Conservation (phyloP, 2,113 vertebrate species). For the Nannospalax galili region DNA sequence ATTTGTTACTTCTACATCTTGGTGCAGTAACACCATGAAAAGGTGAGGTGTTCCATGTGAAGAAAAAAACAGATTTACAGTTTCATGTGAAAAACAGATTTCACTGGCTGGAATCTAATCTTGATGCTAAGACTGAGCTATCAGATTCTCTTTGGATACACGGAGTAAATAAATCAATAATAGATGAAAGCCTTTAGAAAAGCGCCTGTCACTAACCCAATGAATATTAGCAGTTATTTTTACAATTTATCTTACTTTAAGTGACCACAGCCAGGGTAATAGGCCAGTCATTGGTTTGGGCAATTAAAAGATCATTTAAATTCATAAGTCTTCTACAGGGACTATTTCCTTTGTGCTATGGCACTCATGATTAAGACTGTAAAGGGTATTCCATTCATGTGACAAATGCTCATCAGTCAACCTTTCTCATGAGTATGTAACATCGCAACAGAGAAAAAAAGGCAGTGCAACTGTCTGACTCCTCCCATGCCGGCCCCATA, state of each 20-base stretch:
- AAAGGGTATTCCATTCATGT: not conserved
- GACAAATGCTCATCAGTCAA: not conserved
- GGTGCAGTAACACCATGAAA: not conserved
- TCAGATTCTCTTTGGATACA: not conserved
- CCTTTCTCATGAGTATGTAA: not conserved
- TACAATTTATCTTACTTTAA: not conserved
- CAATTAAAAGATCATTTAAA: conserved; percentile 16
- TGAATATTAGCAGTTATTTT: not conserved
- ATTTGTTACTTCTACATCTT: not conserved
- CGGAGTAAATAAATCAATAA: not conserved
- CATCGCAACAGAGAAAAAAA: not conserved
- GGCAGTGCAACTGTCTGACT: not conserved
- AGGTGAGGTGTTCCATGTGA: not conserved
- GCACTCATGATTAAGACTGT: not conserved
- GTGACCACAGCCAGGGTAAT: not conserved
- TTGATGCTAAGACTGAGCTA: not conserved
- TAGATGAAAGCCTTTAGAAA: not conserved
- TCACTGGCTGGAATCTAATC: not conserved
- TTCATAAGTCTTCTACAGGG: not conserved
- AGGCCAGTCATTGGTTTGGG: not conserved
- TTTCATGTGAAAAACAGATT: too few species aligned
- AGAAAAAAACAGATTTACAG: too few species aligned
- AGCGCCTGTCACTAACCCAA: not conserved
- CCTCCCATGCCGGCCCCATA: not conserved
- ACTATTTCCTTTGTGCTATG: not conserved